Evolutionary conservation across 2,113 vertebrate genomes (phyloP).

Genomic region (Pan troglodytes): NHGRI_mPanTro3-v2.1_pri NC_072414.2:29703501-29704000

Average conservation of each 20-base stretch:
- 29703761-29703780: conserved; percentile 68
- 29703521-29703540: conserved; percentile 68
- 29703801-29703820: conserved; percentile 61
- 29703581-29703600: conserved; percentile 69
- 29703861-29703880: conserved; percentile 63
- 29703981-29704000: conserved; percentile 80
- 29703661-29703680: conserved; percentile 58
- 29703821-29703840: conserved; percentile 51
- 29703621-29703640: conserved; percentile 49
- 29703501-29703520: conserved; percentile 65
- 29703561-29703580: conserved; percentile 65
- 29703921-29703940: conserved; percentile 69
- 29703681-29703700: conserved; percentile 51
- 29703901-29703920: background rate
- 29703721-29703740: conserved; percentile 70
- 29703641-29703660: conserved; percentile 66
- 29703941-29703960: conserved; percentile 74
- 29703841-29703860: conserved; percentile 52
- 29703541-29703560: conserved; percentile 57
- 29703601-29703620: conserved; percentile 69
- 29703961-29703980: conserved; percentile 75
- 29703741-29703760: conserved; percentile 73
- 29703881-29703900: conserved; percentile 32
- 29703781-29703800: conserved; percentile 70
- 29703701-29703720: conserved; percentile 58